Evolutionary conservation across 2,797 vertebrate genomes (phyloP).

Genomic region (Melanotaenia trifasciata): DNA sequence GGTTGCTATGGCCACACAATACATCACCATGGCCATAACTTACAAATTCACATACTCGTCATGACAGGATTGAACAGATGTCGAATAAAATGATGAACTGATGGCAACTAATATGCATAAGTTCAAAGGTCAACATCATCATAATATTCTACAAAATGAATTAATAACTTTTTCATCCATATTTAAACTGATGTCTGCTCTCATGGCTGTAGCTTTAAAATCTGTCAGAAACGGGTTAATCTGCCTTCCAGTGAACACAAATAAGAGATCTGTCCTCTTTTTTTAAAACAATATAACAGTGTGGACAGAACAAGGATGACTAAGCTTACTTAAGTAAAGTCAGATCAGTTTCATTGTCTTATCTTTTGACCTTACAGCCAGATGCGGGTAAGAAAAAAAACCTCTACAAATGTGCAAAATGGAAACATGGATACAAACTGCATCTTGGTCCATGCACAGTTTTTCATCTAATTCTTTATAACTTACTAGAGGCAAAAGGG

Average conservation of each 20-base stretch:
- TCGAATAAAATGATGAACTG: not conserved
- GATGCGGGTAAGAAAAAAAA: not conserved
- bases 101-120: not conserved
- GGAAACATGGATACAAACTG: not conserved
- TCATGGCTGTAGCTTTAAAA: not conserved
- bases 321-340: not conserved
- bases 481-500: not conserved
- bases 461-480: not conserved
- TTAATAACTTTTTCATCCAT: not conserved
- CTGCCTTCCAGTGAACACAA: not conserved
- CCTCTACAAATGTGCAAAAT: not conserved
- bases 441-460: not conserved
- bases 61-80: not conserved
- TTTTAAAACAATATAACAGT: not conserved
- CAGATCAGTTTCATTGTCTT: not conserved
- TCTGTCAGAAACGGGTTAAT: not conserved
- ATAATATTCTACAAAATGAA: not conserved
- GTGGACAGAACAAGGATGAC: too few relatives aligned
- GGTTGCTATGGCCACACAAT: not conserved
- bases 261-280: not conserved
- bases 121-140: not conserved
- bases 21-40: not conserved
- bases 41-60: not conserved
- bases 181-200: not conserved
- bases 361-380: not conserved